Base-by-base conservation (phyloP, 2,888 invertebrate genomes). In the Stegana nigrithorax region DNA sequence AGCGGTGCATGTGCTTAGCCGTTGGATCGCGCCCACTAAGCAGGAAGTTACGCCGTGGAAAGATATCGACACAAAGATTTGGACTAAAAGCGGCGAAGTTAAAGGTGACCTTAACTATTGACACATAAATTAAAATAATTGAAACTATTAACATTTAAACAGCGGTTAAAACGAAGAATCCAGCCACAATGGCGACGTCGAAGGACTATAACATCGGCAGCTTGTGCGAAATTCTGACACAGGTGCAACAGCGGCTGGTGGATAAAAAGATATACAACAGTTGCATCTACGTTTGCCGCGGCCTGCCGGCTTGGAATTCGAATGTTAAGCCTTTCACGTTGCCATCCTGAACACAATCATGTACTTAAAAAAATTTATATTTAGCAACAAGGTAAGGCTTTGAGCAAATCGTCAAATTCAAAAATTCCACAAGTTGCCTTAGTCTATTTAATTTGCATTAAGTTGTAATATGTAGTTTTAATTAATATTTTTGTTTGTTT, bases 1-100 rank as follows among this genome's bases (percentile, higher is more conserved):
- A 36, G 84, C 87, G n/a, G 84, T 87, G 17, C 82, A 84, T 64
- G 80, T 88, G 68, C 73, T 88, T 26, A 88, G 88, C 65, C 80
- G 79, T 42, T 88, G 87, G 87, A 81, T 88, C 32, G 86, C 75
- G 12, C 81, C 84, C 1, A 71, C 67, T 10, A 65, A 84, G 21
- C 68, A 72, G 26, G 76, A 83, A 17, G 71, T 84, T 47, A 62
- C 73, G 19, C 87, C 87, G 68, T 89, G 88, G 88, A 83, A 83
- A 42, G 68, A 82, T 55, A 81, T 88, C 17, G 86, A 88, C 72
- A 84, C 83, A 60, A 62, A 67, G 1, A 65, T 78, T 47, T 88
- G 88, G 88, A 70, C 80, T 29, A 83, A 83, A 50, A 81, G 83
- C 55, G 83, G 80, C 59, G 59, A 64, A 10, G 71, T 83, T 23